A percentile compares a stretch with the other conserved stretches of the same genome.
Evolutionary conservation across 2,113 vertebrate genomes (phyloP).

Genomic region (Herpetotheres cachinnans): DNA sequence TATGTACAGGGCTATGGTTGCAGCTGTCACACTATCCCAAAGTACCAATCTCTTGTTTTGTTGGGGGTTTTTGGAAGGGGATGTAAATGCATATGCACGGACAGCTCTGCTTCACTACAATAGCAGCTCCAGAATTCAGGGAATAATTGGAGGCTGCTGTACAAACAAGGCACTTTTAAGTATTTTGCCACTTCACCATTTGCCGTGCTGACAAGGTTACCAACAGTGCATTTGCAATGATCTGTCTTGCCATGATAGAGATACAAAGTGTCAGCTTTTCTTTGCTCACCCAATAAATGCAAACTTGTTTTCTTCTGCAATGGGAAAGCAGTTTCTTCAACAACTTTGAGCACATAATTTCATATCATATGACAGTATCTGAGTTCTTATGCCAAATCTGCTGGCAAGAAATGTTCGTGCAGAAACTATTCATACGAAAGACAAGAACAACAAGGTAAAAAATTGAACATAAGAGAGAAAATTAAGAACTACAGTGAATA

Average conservation of each 20-base stretch:
- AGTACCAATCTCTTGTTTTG: not conserved
- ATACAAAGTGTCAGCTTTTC: not conserved
- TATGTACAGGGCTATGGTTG: not conserved
- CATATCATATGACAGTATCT: conserved; percentile 42
- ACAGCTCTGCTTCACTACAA: not conserved
- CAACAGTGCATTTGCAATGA: not conserved
- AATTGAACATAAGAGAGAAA: not conserved
- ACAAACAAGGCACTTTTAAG: not conserved
- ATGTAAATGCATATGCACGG: not conserved
- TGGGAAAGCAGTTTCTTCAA: conserved; percentile 19
- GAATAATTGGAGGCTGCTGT: not conserved
- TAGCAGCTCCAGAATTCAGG: not conserved
- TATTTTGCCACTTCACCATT: not conserved
- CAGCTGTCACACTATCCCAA: not conserved
- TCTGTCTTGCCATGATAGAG: not conserved
- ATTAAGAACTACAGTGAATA: not conserved
- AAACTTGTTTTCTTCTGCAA: conserved; percentile 21
- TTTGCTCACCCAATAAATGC: not conserved
- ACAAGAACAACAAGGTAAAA: conserved; percentile 32
- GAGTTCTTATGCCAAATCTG: not conserved
- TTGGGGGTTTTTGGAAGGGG: not conserved
- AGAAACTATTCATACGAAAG: conserved; percentile 16
- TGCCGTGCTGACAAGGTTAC: not conserved
- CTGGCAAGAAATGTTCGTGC: conserved; percentile 15
- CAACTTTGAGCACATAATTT: conserved; percentile 1